Evolutionary conservation across 2,113 vertebrate genomes (phyloP).

Genomic region (Eurypyga helias): DNA sequence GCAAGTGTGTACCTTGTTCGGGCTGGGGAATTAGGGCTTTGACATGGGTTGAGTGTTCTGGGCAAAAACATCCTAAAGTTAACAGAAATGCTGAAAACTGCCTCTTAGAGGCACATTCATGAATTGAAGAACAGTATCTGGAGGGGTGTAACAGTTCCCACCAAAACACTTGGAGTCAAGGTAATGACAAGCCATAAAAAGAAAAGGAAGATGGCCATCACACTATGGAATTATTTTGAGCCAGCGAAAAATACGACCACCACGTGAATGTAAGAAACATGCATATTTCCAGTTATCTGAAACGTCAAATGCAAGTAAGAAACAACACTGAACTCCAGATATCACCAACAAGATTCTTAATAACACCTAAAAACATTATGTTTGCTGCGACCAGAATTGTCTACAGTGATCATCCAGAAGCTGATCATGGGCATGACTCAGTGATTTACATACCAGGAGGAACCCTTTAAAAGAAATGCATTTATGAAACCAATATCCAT

Average conservation of each 20-base stretch:
- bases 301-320: not conserved
- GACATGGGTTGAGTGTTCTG: not conserved
- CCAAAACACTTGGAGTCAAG: not conserved
- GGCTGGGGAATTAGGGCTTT: not conserved
- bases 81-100: not conserved
- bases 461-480: not conserved
- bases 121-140: not conserved
- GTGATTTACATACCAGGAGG: not conserved
- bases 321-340: not conserved
- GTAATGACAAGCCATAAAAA: not conserved
- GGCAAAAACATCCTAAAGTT: not conserved
- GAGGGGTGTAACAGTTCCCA: not conserved
- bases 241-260: not conserved
- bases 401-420: not conserved
- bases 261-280: not conserved
- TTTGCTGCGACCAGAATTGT: not conserved
- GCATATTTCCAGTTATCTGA: not conserved
- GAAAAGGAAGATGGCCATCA: not conserved
- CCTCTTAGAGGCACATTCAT: not conserved
- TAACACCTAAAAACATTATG: not conserved
- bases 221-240: not conserved
- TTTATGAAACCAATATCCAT: not conserved
- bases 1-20: not conserved
- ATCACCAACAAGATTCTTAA: not conserved
- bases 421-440: rapidly evolving